Evolutionary conservation across 2,888 invertebrate genomes (phyloP).

Genomic region (Saturnia japonica): DNA sequence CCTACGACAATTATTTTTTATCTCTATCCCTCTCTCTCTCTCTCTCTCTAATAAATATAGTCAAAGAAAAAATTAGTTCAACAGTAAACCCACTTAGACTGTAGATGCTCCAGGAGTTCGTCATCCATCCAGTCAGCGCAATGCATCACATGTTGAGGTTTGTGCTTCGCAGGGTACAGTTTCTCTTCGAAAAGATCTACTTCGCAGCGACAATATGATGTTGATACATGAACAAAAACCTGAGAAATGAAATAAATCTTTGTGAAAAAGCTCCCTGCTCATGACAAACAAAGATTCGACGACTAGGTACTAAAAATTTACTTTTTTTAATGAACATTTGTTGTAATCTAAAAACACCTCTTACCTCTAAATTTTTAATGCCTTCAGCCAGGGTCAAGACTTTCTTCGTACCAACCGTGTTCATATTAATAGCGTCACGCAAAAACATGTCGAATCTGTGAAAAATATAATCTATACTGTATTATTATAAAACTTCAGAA

Average conservation of each 20-base stretch:
- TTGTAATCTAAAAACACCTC: too few relatives aligned
- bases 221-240: conserved; percentile 93
- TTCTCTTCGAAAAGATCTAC: conserved; percentile 89
- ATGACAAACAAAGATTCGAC: too few relatives aligned
- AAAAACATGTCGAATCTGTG: conserved; percentile 92
- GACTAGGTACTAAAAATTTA: too few relatives aligned
- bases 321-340: too few relatives aligned
- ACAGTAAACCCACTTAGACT: conserved; percentile 81
- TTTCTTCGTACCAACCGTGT: conserved; percentile 91
- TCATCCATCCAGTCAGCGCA: conserved; percentile 86
- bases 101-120: conserved; percentile 82
- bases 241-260: conserved; percentile 43
- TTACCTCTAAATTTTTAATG: conserved; percentile 84
- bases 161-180: conserved; percentile 85
- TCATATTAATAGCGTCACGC: conserved; percentile 91
- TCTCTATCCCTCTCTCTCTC: too few relatives aligned
- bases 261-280: too few relatives aligned
- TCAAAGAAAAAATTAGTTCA: neutral
- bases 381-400: conserved; percentile 88
- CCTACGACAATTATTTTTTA: too few relatives aligned
- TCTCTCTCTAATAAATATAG: too few relatives aligned
- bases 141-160: conserved; percentile 84
- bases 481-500: neutral
- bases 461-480: neutral
- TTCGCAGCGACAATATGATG: conserved; percentile 95